These are phyloP conservation scores for Drosophila biarmipes DNA, from an alignment of 1,140 invertebrate species.

Conservation along the genomic window DNA sequence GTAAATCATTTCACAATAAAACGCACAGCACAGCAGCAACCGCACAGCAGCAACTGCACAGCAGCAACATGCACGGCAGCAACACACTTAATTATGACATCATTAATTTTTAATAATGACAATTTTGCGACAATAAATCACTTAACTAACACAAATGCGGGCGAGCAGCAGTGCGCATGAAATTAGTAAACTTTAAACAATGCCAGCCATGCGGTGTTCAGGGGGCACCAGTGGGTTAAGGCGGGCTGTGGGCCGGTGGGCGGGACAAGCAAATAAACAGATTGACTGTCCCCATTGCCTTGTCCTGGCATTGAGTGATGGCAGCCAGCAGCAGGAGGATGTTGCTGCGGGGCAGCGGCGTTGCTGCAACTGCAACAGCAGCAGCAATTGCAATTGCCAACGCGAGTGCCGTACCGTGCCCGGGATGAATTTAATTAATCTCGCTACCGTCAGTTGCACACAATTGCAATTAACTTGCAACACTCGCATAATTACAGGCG, in stretches of 20 bases:
- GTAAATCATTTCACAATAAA: constrained; percentile 80
- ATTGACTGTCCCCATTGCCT: constrained; percentile 69
- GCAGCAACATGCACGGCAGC: constrained; percentile 20
- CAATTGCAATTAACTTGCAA: constrained; percentile 84
- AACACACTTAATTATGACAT: constrained; percentile 78
- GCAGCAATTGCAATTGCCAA: background rate
- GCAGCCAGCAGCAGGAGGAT: constrained; percentile 25
- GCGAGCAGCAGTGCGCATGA: constrained; percentile 49
- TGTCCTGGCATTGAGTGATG: constrained; percentile 71
- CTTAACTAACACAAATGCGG: constrained; percentile 70
- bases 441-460: constrained; percentile 83
- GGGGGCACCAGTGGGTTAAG: constrained; percentile 4
- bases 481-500: constrained; percentile 83
- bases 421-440: constrained; percentile 84
- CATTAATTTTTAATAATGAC: constrained; percentile 83
- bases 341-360: constrained; percentile 3
- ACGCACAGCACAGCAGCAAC: constrained; percentile 41
- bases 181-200: constrained; percentile 75
- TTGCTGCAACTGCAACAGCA: background rate
- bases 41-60: constrained; percentile 14
- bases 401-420: constrained; percentile 20
- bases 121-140: constrained; percentile 83
- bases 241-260: background rate
- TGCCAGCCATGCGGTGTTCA: constrained; percentile 6
- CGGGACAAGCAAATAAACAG: constrained; percentile 66